phyloP scores from a whole-genome alignment of 2,797 vertebrate genomes.

The Myiotriccus ornatus region DNA sequence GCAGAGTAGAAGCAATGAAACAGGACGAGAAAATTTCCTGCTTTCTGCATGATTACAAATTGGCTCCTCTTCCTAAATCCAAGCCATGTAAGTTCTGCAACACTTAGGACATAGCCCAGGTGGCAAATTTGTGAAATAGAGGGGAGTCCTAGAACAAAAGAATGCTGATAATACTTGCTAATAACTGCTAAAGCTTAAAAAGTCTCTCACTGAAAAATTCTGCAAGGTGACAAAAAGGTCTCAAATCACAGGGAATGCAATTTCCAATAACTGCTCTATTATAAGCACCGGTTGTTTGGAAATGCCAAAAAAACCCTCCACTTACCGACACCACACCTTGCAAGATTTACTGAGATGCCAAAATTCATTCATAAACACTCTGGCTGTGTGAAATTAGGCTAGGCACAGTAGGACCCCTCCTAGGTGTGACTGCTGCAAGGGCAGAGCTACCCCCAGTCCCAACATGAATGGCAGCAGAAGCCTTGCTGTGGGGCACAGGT shows the following conservation, averaged over 20 bases:
- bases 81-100: neutral
- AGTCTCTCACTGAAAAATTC: neutral
- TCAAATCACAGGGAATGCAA: neutral
- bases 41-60: neutral
- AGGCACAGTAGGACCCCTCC: neutral
- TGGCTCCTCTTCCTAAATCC: neutral
- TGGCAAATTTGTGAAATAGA: neutral
- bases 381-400: neutral
- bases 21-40: neutral
- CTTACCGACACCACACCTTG: neutral
- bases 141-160: neutral
- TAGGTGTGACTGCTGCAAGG: neutral
- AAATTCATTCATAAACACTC: neutral
- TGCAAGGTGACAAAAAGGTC: neutral
- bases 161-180: neutral
- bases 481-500: neutral
- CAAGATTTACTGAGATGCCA: neutral
- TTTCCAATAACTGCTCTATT: neutral
- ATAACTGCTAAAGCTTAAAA: neutral
- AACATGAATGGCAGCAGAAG: neutral
- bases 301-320: accelerated
- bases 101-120: neutral
- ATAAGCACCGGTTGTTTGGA: neutral
- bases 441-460: neutral
- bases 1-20: neutral